Base-by-base conservation (phyloP, 2,113 vertebrate species). In the Antechinus flavipes region DNA sequence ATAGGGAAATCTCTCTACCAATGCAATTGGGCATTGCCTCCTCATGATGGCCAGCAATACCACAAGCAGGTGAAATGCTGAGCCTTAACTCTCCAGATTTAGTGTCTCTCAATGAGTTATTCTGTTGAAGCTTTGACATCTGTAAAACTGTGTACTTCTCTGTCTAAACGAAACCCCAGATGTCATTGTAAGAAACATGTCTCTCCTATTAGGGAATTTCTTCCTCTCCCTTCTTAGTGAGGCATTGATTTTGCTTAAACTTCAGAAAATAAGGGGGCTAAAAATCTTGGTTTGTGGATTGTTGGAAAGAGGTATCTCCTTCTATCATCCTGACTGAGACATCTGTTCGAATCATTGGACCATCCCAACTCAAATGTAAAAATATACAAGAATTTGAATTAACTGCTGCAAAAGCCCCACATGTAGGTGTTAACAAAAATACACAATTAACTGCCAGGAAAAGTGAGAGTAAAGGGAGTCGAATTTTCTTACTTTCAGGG, bases 361-460 rank as follows among this genome's bases (percentile, higher is more conserved):
- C 91, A 52, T 61, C 30, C 93, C 90, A 93, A 53, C 23, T 30
- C 25, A 52, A 50, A 16, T 52, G 10, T 30, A 47, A 49, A 90
- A 90, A 0, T 91, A 19, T 94, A 93, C 50, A 68, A 58, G 25
- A 93, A 89, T 49, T 94, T 94, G 92, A 68, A 26, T 90, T 84
- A 90, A 84, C 9, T 5, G 4, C 89, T 90, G 26, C 27, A 92
- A 11, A 97, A 91, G 2, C 22, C 16, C 22, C 24, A n/a, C 53
- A 89, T 84, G 55, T 47, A 42, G 19, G 42, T 89, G 27, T 56
- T 53, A 49, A 54, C 68, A 8, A 84, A 6, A 68, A 0, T 35
- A 30, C 76, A 7, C 24, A 50, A 90, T 68, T 94, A 54, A 25
- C 42, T 52, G 90, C 90, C 26, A 16, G 76, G 56, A 55, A 42